Conservation (phyloP, 2,797 vertebrate species). For the Avahi laniger region DNA sequence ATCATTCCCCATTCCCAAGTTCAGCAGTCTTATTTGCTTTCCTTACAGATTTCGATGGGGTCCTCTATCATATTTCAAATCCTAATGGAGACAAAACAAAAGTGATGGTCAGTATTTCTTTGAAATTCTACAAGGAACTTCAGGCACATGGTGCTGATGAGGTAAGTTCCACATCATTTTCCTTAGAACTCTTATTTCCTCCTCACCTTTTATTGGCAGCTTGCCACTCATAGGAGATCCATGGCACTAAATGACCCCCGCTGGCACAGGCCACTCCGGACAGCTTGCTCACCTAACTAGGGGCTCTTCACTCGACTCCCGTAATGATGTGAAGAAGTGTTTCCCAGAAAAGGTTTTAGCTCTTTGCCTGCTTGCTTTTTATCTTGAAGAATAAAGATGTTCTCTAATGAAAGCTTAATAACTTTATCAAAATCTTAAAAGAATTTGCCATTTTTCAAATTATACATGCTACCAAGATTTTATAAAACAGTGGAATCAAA, state of each 20-base stretch:
- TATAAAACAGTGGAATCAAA: slow-evolving; percentile 5
- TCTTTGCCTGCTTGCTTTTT: slow-evolving; percentile 35
- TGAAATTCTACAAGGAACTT: slow-evolving; percentile 99
- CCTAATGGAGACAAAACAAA: slow-evolving; percentile 98
- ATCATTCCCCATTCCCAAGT: background rate
- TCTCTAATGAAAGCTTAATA: slow-evolving; percentile 1
- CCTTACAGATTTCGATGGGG: slow-evolving; percentile 96
- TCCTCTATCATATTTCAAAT: slow-evolving; percentile 99
- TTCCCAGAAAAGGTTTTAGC: slow-evolving; percentile 16
- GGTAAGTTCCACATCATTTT: slow-evolving; percentile 84
- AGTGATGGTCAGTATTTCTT: slow-evolving; percentile 99
- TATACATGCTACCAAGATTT: background rate
- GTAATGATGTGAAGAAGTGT: background rate
- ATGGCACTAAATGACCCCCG: background rate
- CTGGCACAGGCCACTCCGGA: background rate
- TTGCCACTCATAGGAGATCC: background rate
- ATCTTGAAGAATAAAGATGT: slow-evolving; percentile 27
- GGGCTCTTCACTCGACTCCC: background rate
- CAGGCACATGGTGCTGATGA: slow-evolving; percentile 97
- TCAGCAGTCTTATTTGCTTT: slow-evolving; percentile 62
- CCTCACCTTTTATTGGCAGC: background rate
- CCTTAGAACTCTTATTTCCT: background rate
- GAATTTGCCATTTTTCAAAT: background rate
- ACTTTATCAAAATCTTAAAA: background rate
- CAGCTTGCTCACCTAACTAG: background rate